phyloP scores from a whole-genome alignment of 1,140 invertebrate genomes.

The Aphelenchoides besseyi region DNA sequence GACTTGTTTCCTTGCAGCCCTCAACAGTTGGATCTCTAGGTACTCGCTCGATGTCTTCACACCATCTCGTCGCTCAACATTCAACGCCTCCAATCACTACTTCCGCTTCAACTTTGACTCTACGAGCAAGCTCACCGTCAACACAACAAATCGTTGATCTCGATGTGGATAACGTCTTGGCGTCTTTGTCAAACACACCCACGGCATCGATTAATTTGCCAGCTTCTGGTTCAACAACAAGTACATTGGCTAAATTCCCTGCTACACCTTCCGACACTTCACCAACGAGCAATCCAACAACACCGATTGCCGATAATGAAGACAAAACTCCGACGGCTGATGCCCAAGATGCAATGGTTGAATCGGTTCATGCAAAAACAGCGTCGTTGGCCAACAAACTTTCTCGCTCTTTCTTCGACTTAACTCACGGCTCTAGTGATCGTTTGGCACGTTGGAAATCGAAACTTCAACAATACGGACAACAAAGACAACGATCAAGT shows the following conservation, averaged over 20 bases:
- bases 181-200: neutral
- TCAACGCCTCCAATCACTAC: constrained; percentile 1
- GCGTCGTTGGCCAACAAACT: constrained; percentile 32
- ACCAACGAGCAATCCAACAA: neutral
- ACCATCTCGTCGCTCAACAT: neutral
- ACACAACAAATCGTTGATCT: neutral
- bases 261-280: neutral
- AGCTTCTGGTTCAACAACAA: neutral
- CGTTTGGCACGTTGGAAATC: constrained; percentile 29
- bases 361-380: constrained; percentile 15
- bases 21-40: neutral
- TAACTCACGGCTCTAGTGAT: constrained; percentile 34
- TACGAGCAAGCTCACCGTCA: neutral
- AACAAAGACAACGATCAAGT: constrained; percentile 10
- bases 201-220: neutral
- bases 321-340: neutral
- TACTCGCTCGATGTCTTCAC: constrained; percentile 10
- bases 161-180: neutral
- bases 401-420: constrained; percentile 34
- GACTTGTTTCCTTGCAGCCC: constrained; percentile 3
- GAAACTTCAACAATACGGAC: constrained; percentile 28
- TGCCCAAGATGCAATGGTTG: constrained; percentile 15
- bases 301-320: neutral
- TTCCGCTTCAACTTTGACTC: neutral
- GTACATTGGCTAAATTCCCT: constrained; percentile 2